Base-by-base conservation (phyloP, 2,888 invertebrate species). In the Troides aeacus region DNA sequence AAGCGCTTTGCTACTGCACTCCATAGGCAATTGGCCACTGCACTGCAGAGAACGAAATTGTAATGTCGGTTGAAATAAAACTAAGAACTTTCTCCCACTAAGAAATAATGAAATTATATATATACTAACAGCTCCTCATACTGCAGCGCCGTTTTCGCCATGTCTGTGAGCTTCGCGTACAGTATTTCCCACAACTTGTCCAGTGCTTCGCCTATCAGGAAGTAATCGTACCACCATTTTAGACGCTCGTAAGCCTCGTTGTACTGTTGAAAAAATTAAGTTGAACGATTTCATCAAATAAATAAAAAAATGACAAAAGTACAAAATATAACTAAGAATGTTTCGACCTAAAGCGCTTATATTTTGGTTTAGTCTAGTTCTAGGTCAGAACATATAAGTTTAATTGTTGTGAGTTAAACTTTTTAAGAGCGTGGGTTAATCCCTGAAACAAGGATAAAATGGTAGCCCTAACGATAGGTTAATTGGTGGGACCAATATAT, bases 101-200 rank as follows among this genome's bases (percentile, higher is more conserved):
- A 39, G 39, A 39, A 10, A 39, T 10, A 10, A 39, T 39, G 39
- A 39, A 0, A 39, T 39, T 30, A 39, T 10, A 57, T 24, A 17
- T 17, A 36, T 56, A 75, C 93, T 92, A 78, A 95, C 95, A 93
- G 93, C 80, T 96, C 96, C 74, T 97, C 96, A 24, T 96, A 96
- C 81, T 97, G 95, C 36, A 97, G 82, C 0, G 97, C 97, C 21
- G 96, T 97, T 78, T 95, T 94, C 5, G 95, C 95, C 78, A 96
- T 93, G 72, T 96, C 96, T 0, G 94, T 94, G 2, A 97, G 82
- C 81, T 97, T 97, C 30, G 93, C 92, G 77, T 96, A 95, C 8
- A 97, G 65, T 7, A 96, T 88, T 10, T 94, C 93, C 59, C 96
- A 92, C 0, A 95, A 81, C 17, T 93, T 93, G 72, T 96, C 95